These are phyloP conservation scores for Oscheius sp. DNA, from an alignment of 2,888 invertebrate genomes.

Conservation along the genomic window DNA sequence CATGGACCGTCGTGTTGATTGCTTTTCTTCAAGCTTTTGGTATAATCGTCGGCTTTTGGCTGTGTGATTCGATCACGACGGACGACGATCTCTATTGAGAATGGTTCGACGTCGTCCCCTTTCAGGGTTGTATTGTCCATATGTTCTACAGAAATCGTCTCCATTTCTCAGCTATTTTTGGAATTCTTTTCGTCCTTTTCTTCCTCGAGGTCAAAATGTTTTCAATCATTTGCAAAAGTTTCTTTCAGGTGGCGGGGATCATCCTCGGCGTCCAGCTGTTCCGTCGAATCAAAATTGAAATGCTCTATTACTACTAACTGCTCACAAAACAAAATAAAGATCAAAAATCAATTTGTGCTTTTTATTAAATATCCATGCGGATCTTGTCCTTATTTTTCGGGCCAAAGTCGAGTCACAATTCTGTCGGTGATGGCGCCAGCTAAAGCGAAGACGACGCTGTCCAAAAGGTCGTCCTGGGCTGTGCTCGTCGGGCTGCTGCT, in stretches of 20 bases:
- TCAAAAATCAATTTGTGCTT: neutral
- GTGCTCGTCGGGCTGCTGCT: neutral
- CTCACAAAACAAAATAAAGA: constrained; percentile 23
- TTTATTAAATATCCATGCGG: neutral
- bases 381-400: neutral
- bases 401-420: neutral
- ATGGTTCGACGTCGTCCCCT: neutral
- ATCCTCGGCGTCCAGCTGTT: constrained; percentile 57
- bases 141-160: constrained; percentile 50
- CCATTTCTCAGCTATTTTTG: constrained; percentile 57
- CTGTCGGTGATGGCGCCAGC: constrained; percentile 7
- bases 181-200: constrained; percentile 47
- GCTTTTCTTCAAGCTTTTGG: constrained; percentile 71
- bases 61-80: constrained; percentile 70
- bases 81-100: constrained; percentile 60
- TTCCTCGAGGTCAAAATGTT: constrained; percentile 43
- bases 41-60: constrained; percentile 72
- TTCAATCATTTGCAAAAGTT: neutral
- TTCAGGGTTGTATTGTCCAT: constrained; percentile 62
- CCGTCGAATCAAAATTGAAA: constrained; percentile 63
- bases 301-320: constrained; percentile 61
- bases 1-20: constrained; percentile 70
- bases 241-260: constrained; percentile 35
- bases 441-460: constrained; percentile 1
- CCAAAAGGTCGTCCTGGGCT: neutral